Base-by-base conservation (phyloP, 1,140 invertebrate genomes). In the Drosophila biarmipes region DNA sequence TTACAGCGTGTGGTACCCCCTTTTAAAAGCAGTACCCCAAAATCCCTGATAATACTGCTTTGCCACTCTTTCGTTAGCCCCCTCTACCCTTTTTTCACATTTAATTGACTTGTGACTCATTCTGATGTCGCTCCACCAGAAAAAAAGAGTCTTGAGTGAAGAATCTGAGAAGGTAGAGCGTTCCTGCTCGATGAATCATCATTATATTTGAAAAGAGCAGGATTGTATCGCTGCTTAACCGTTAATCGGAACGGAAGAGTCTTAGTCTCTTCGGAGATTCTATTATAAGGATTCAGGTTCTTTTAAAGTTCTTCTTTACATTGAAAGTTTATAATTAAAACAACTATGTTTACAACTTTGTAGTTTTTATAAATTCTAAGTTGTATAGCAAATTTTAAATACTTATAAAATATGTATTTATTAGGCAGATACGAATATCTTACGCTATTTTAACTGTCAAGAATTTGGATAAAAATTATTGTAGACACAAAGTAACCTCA, bases 161-260 rank as follows among this genome's bases (percentile, higher is more conserved):
- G 56, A 59, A 54, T 54, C 56, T 11, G 48, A 66, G 46, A 66
- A 43, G 46, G 59, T 45, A 40, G 37, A 37, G 21, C 61, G 61
- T 68, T 66, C 48, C 64, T 66, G 37, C 10, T 11, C 11, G 19
- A 37, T 68, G 64, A 68, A 54, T 68, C 64, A 68, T 43, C 54
- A 17, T n/a, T 21, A 11, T 17, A 52, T 61, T 40, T 2, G 4
- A n/a, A 34, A 34, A 45, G 45, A 12, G 29, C 14, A 40, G 31
- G 27, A 31, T 31, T 1, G 8, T 19, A 51, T 37, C 11, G 17
- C 54, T 38, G 29, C 24, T 37, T 35, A 48, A 62, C 56, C 42
- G 62, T 64, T 46, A 61, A 46, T 61, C 62, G 62, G 35, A 45
- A 2, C 24, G 15, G 55, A 45, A n/a, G 19, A 42, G 59, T 43